A percentile compares a stretch with the other conserved stretches of the same genome.
phyloP scores from a whole-genome alignment of 2,797 vertebrate species.

The Octomys mimax region DNA sequence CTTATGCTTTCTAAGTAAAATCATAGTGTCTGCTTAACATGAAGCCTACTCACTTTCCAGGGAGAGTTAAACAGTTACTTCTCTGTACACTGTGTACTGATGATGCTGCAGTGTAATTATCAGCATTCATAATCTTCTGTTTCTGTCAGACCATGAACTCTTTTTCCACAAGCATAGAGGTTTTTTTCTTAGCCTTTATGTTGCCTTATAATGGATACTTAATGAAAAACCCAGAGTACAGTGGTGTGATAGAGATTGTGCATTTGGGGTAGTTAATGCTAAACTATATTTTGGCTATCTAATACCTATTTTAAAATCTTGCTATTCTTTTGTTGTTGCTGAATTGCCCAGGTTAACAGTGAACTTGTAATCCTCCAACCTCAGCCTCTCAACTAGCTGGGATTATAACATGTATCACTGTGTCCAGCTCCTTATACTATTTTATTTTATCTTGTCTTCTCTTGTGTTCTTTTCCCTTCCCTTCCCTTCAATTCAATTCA shows the following conservation, averaged over 20 bases:
- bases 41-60: conserved; percentile 31
- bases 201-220: conserved; percentile 27
- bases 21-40: neutral
- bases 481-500: neutral
- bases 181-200: conserved; percentile 28
- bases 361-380: neutral
- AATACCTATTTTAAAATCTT: neutral
- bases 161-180: neutral
- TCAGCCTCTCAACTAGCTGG: neutral
- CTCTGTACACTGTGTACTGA: neutral
- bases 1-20: conserved; percentile 48
- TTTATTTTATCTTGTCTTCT: neutral
- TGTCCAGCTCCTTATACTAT: neutral
- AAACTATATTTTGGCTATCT: neutral
- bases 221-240: conserved; percentile 5
- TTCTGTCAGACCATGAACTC: neutral
- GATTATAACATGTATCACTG: neutral
- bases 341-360: neutral
- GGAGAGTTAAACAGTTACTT: neutral
- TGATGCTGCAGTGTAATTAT: neutral
- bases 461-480: too few species aligned
- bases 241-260: neutral
- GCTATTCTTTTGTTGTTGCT: neutral
- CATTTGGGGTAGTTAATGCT: neutral
- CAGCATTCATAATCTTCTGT: neutral